These are phyloP conservation scores for Brachionus manjavacas DNA, from an alignment of 1,140 invertebrate species.

Conservation along the genomic window DNA sequence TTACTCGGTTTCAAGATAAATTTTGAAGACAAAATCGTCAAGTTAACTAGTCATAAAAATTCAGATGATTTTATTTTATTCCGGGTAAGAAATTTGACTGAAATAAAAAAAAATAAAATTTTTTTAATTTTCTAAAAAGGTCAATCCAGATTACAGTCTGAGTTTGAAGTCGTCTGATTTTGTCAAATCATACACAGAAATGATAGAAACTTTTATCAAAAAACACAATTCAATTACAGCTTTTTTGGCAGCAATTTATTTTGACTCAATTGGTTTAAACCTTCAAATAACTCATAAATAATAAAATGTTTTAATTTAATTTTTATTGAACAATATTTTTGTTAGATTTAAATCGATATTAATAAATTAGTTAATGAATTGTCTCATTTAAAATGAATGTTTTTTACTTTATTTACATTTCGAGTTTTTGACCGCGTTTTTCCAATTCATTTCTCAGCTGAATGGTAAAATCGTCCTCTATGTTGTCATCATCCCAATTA, in stretches of 20 bases:
- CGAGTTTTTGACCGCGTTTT: slow-evolving; percentile 39
- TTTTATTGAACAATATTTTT: not conserved
- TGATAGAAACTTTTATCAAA: slow-evolving; percentile 27
- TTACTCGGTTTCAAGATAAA: slow-evolving; percentile 19
- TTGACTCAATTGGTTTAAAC: slow-evolving; percentile 1
- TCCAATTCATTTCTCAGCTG: slow-evolving; percentile 36
- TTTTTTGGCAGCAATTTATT: slow-evolving; percentile 35
- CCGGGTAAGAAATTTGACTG: not conserved
- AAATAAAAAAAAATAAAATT: not conserved
- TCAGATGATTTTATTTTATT: slow-evolving; percentile 13
- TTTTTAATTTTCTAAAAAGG: not conserved
- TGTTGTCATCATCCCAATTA: slow-evolving; percentile 42
- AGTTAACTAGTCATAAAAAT: slow-evolving; percentile 13
- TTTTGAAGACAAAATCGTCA: slow-evolving; percentile 38
- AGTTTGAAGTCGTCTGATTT: slow-evolving; percentile 21
- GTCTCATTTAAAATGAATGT: not conserved
- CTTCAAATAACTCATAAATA: slow-evolving; percentile 3
- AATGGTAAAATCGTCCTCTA: slow-evolving; percentile 36
- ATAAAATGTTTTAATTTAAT: not conserved
- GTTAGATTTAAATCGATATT: not conserved
- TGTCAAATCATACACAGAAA: not conserved
- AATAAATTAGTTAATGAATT: not conserved
- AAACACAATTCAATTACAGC: slow-evolving; percentile 14
- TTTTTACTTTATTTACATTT: slow-evolving; percentile 34
- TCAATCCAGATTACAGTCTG: slow-evolving; percentile 12